phyloP scores from a whole-genome alignment of 2,113 vertebrate genomes.

The Ammodytes marinus region DNA sequence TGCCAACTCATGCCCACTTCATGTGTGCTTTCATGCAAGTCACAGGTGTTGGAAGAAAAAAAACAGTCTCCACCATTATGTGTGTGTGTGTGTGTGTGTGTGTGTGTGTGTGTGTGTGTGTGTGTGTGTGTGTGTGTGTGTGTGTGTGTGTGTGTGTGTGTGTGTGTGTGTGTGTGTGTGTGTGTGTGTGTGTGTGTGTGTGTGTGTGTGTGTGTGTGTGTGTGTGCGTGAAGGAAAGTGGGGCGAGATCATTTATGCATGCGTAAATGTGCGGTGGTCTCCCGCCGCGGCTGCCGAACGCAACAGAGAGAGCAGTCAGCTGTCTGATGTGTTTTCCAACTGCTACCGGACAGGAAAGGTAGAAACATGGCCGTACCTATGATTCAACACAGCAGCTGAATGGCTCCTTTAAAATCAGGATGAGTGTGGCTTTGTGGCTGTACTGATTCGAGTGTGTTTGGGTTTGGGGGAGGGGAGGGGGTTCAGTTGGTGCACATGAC shows the following conservation, averaged over 20 bases:
- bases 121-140: neutral
- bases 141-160: no score
- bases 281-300: neutral
- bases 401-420: constrained; percentile 39
- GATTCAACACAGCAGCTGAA: constrained; percentile 33
- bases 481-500: neutral
- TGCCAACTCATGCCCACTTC: constrained; percentile 51
- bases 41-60: constrained; percentile 66
- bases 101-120: constrained; percentile 5
- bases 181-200: no score
- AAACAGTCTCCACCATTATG: constrained; percentile 6
- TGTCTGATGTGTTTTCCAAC: constrained; percentile 44
- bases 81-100: constrained; percentile 5
- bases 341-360: constrained; percentile 11
- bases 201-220: neutral
- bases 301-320: constrained; percentile 55
- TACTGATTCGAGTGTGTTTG: constrained; percentile 38
- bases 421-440: constrained; percentile 38
- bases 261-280: neutral
- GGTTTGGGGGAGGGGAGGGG: neutral
- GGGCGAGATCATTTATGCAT: constrained; percentile 8
- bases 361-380: constrained; percentile 43
- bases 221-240: constrained; percentile 21
- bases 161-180: neutral
- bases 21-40: constrained; percentile 54